These are phyloP conservation scores for Mythimna albipuncta DNA, from an alignment of 2,888 invertebrate species.

Conservation along the genomic window DNA sequence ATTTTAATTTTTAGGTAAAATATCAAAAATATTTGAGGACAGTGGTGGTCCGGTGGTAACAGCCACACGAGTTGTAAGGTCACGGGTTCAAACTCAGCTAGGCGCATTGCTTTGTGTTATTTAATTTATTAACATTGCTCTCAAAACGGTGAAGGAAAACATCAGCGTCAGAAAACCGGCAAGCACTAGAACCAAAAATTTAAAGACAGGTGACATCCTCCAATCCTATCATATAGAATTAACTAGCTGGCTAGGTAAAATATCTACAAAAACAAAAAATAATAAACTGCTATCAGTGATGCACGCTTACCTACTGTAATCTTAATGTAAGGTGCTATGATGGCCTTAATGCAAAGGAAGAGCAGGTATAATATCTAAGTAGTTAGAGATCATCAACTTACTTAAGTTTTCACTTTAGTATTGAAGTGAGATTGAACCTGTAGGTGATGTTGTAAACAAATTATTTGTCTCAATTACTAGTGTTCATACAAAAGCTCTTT, in stretches of 20 bases:
- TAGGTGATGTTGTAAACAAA: neutral
- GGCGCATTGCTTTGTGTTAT: too few species aligned
- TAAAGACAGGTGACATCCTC: too few species aligned
- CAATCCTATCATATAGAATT: too few species aligned
- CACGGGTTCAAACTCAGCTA: too few species aligned
- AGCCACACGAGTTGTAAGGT: too few species aligned
- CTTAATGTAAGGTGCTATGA: slow-evolving; percentile 35
- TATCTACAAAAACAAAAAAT: neutral
- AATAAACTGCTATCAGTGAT: slow-evolving; percentile 16
- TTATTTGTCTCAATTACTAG: neutral
- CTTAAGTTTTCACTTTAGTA: slow-evolving; percentile 26
- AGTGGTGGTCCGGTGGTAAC: too few species aligned
- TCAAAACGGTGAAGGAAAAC: too few species aligned
- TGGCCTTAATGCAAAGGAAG: slow-evolving; percentile 49
- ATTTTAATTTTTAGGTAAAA: neutral
- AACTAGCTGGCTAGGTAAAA: neutral
- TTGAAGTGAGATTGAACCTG: slow-evolving; percentile 10
- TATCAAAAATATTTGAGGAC: neutral
- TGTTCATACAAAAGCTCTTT: neutral
- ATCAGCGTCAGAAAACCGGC: too few species aligned
- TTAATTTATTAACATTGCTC: too few species aligned
- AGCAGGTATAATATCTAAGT: slow-evolving; percentile 31
- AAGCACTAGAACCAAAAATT: too few species aligned
- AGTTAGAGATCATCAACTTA: slow-evolving; percentile 14
- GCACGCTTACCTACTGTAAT: slow-evolving; percentile 8